phyloP scores from a whole-genome alignment of 1,140 invertebrate genomes.

The Drosophila rufa region DNA sequence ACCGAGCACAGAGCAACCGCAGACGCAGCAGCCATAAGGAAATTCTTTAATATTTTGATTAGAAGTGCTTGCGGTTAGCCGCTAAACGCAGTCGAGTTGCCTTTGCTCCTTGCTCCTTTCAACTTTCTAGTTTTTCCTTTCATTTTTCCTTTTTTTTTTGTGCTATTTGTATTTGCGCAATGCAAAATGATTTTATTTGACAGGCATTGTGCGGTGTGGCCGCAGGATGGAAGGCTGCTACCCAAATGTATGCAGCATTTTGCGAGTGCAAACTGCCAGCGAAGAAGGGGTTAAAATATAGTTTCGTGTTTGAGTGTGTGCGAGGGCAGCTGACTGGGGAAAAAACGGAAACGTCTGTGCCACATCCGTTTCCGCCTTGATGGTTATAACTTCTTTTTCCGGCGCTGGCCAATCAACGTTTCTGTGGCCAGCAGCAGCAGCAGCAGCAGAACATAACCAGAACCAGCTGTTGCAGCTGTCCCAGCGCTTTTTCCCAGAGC shows the following conservation, averaged over 20 bases:
- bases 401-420: constrained; percentile 76
- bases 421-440: constrained; percentile 53
- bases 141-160: neutral
- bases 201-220: constrained; percentile 56
- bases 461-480: constrained; percentile 67
- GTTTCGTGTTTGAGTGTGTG: constrained; percentile 10
- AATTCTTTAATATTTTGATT: constrained; percentile 75
- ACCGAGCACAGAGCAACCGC: constrained; percentile 51
- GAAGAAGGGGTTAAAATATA: constrained; percentile 36
- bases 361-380: constrained; percentile 78
- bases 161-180: constrained; percentile 48
- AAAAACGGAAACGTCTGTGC: constrained; percentile 72
- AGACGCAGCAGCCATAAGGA: constrained; percentile 45
- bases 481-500: constrained; percentile 29
- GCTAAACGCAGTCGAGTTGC: constrained; percentile 55
- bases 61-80: constrained; percentile 72
- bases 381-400: constrained; percentile 82
- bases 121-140: neutral
- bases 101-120: neutral
- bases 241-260: constrained; percentile 54
- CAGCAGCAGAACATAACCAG: constrained; percentile 12
- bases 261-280: constrained; percentile 49
- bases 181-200: constrained; percentile 79
- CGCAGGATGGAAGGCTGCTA: constrained; percentile 10
- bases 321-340: constrained; percentile 24